Conservation (phyloP, 1,140 invertebrate species). For the Paraescarpia echinospica region DNA sequence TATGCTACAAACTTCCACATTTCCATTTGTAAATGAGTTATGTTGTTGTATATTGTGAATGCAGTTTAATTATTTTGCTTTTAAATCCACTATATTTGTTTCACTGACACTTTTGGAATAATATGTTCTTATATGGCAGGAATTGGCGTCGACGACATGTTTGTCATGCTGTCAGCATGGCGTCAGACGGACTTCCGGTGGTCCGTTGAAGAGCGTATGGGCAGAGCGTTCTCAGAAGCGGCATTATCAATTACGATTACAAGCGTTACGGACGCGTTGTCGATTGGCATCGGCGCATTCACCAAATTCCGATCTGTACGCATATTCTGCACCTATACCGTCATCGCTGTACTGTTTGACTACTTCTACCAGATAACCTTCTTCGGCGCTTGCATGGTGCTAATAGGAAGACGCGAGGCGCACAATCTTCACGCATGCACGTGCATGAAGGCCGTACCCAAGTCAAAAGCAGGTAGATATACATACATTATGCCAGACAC, state of each 20-base stretch:
- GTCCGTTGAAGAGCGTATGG: slow-evolving; percentile 45
- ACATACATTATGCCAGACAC: too few relatives aligned
- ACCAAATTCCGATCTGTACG: slow-evolving; percentile 51
- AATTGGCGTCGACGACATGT: slow-evolving; percentile 24
- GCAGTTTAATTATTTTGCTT: too few relatives aligned
- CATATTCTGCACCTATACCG: slow-evolving; percentile 52
- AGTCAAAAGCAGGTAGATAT: not conserved
- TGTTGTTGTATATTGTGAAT: too few relatives aligned
- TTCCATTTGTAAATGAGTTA: too few relatives aligned
- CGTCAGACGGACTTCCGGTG: slow-evolving; percentile 36
- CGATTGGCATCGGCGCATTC: slow-evolving; percentile 45
- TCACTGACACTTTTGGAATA: too few relatives aligned
- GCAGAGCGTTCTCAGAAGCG: slow-evolving; percentile 49
- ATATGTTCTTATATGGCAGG: slow-evolving; percentile 22
- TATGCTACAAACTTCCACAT: too few relatives aligned
- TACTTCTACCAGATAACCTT: slow-evolving; percentile 47
- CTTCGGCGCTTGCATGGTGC: slow-evolving; percentile 21
- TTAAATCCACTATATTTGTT: too few relatives aligned
- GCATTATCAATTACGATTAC: slow-evolving; percentile 53
- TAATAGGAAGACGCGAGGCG: not conserved
- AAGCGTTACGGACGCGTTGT: slow-evolving; percentile 49
- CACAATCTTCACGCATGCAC: not conserved
- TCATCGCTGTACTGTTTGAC: slow-evolving; percentile 51
- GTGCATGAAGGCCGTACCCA: not conserved
- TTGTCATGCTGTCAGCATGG: slow-evolving; percentile 23